Base-by-base conservation (phyloP, 2,888 invertebrate species). In the Drosophila putrida region DNA sequence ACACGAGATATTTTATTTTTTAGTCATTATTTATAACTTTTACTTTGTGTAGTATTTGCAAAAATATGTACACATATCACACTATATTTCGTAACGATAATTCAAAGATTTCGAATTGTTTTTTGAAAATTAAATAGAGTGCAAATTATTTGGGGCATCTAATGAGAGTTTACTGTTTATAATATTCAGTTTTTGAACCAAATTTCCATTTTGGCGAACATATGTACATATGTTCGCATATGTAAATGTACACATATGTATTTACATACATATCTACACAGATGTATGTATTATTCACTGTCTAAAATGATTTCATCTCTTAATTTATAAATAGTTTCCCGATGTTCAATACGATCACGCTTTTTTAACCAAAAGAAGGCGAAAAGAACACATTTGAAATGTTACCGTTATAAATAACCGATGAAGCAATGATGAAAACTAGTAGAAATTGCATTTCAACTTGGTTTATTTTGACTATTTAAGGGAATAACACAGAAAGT, bases 251-350 rank as follows among this genome's bases (percentile, higher is more conserved):
- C 20, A 25, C 25, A 50, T 50, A 46, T 44, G 4, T 33, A 44
- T 35, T 6, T 27, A 33, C 10, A 43, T 25, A 25, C 13, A 35
- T 27, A 46, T 36, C 60, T 62, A 53, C 59, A 50, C 50, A 39
- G 38, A 50, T 13, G 41, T 44, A 35, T 60, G 31, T 61, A 65
- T 69, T 68, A 57, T 84, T 78, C 60, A 59, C 67, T 41, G 51
- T 55, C 35, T 39, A 59, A 82, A 74, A 80, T 82, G 86, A 82
- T 86, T 82, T 82, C 82, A 88, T 86, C 82, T 88, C 68, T 80
- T 49, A 55, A 70, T 80, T 80, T 82, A 82, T 43, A 82, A 88
- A 88, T 88, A 85, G 83, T 77, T 71, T 39, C 33, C 43, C 13
- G 46, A 49, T 66, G 28, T 39, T 50, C 53, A 75, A 44, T 46